phyloP scores from a whole-genome alignment of 2,113 vertebrate genomes.

The Callospermophilus lateralis region DNA sequence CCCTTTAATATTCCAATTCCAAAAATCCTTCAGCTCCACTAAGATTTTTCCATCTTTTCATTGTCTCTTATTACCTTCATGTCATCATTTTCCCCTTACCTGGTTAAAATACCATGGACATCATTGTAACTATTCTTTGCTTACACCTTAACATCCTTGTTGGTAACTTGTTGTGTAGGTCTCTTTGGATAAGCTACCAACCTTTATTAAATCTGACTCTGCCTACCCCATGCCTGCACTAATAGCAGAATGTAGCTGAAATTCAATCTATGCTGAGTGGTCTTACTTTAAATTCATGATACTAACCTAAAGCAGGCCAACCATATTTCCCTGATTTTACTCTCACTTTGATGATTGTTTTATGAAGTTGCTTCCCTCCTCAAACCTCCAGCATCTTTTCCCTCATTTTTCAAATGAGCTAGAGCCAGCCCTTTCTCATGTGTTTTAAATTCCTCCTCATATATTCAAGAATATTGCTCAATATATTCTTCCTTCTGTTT shows the following conservation, averaged over 20 bases:
- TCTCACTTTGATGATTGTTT: not conserved
- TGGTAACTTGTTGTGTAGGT: not conserved
- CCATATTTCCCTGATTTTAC: not conserved
- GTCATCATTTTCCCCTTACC: not conserved
- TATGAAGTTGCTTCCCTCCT: not conserved
- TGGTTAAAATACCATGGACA: not conserved
- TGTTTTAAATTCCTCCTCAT: not conserved
- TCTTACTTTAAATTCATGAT: not conserved
- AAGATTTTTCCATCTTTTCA: not conserved
- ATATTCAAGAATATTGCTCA: not conserved
- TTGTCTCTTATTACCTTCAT: not conserved
- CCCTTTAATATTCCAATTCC: not conserved
- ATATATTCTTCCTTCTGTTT: not conserved
- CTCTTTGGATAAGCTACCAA: not conserved
- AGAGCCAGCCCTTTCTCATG: not conserved
- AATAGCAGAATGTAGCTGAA: not conserved
- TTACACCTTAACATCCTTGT: not conserved
- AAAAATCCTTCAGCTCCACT: not conserved
- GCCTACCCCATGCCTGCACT: not conserved
- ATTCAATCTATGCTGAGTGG: not conserved
- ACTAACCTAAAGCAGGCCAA: not conserved
- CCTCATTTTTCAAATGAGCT: not conserved
- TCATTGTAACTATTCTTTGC: not conserved
- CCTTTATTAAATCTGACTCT: not conserved
- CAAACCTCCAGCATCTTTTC: not conserved